A percentile compares a stretch with the other conserved stretches of the same genome.
These are phyloP conservation scores for Galemys pyrenaicus DNA, from an alignment of 2,113 vertebrate genomes.

Conservation along the genomic window DNA sequence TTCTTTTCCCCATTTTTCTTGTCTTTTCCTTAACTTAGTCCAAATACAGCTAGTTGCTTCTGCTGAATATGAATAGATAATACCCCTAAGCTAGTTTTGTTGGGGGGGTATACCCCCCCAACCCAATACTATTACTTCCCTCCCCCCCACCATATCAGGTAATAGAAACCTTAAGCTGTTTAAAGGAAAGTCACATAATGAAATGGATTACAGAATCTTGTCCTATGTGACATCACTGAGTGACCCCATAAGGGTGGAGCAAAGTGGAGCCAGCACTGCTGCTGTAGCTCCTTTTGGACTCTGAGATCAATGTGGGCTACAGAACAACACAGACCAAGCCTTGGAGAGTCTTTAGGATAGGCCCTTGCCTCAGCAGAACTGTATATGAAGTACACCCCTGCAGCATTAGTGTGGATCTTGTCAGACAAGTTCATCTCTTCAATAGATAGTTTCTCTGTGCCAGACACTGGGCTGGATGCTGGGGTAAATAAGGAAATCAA, in stretches of 20 bases:
- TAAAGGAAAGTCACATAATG: constrained; percentile 41
- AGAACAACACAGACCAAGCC: background rate
- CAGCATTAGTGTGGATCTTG: background rate
- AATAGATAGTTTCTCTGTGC: background rate
- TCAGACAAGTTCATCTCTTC: constrained; percentile 36
- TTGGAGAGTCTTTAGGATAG: background rate
- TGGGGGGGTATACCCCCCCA: background rate
- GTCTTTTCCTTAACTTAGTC: constrained; percentile 30
- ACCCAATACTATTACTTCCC: background rate
- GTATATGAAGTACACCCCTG: background rate
- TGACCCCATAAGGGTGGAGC: background rate
- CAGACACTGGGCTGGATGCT: background rate
- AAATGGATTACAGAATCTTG: constrained; percentile 47
- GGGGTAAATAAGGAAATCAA: background rate
- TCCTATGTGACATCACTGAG: constrained; percentile 67
- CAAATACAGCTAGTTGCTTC: constrained; percentile 43
- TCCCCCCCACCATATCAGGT: background rate
- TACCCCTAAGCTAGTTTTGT: constrained; percentile 24
- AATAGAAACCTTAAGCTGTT: constrained; percentile 25
- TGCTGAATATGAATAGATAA: background rate
- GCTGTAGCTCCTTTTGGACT: background rate
- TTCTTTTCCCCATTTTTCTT: constrained; percentile 53
- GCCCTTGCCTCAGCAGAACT: background rate
- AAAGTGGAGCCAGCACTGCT: background rate
- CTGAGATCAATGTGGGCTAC: background rate